Evolutionary conservation across 2,113 vertebrate species (phyloP).

Genomic region (Dermatemys mawii): DNA sequence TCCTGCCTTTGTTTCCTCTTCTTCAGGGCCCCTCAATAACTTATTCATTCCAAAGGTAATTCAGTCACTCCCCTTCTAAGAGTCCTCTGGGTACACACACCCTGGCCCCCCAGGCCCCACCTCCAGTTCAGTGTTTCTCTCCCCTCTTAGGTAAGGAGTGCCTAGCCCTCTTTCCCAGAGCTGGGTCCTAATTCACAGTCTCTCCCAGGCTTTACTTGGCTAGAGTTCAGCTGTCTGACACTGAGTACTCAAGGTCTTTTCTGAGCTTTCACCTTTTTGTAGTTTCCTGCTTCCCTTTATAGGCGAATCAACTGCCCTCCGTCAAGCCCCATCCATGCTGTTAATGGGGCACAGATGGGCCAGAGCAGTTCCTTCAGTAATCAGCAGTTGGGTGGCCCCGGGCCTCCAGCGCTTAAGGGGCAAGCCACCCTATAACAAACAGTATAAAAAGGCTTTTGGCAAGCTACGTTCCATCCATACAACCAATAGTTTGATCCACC

Average conservation of each 20-base stretch:
- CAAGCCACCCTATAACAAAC: too few species aligned
- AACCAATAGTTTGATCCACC: neutral
- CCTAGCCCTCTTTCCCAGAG: neutral
- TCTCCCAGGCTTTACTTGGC: neutral
- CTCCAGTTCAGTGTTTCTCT: neutral
- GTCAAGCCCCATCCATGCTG: neutral
- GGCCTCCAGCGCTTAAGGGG: too few species aligned
- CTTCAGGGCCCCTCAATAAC: neutral
- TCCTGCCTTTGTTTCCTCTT: neutral
- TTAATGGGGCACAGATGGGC: neutral
- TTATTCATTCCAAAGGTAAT: neutral
- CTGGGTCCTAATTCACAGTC: neutral
- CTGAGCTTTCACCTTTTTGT: neutral
- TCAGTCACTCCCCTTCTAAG: neutral
- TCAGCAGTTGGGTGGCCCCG: too few species aligned
- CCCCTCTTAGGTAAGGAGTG: neutral
- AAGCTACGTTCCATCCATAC: neutral
- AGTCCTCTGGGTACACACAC: neutral
- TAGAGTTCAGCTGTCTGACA: neutral
- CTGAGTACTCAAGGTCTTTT: neutral
- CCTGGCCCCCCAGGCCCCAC: neutral
- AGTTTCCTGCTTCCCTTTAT: neutral
- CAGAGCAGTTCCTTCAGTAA: too few species aligned
- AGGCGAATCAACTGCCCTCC: neutral
- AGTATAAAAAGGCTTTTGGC: conserved; percentile 15